Base-by-base conservation (phyloP, 1,140 invertebrate species). In the Dreissena polymorpha region DNA sequence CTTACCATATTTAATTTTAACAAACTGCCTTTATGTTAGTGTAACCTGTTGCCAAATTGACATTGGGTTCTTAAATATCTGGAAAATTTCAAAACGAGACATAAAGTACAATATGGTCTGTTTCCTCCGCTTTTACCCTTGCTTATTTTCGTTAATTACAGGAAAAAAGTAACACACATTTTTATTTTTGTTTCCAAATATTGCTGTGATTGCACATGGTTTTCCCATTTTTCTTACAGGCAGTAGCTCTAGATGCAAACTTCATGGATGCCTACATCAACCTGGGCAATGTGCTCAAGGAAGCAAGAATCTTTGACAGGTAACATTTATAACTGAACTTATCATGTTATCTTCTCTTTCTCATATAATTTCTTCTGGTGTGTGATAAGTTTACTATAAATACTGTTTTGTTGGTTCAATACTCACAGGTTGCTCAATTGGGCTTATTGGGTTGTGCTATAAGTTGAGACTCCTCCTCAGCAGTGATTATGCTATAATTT, bases 211-310 rank as follows among this genome's bases (percentile, higher is more conserved):
- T 5, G 39, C 3, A 39, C 8, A 39, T 39, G 39, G 39, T 39
- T 39, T 39, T 39, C 39, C 39, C 8, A 39, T 39, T 8, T 39
- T 8, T 39, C 39, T 39, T 87, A 76, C 77, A 93, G 93, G 99
- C 99, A 5, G 98, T 99, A n/a, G 97, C 98, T 53, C 94, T 99
- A 88, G 99, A 99, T 94, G 98, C 98, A 0, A 99, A 99, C 93
- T 99, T 99, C 92, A 94, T 99, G 86, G 99, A 99, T 94, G 99
- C 99, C 0, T 99, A 99, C 93, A 99, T 99, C 88, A 99, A 99
- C 94, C 94, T 99, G 63, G 99, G 99, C 77, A 99, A 99, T 94
- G 99, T 99, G 0, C 94, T 99, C 65, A 99, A 99, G 93, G 99
- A 99, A 94, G 99, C 99, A 0, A 95, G 98, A 88, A 99, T 99